Percentiles rank a stretch among this genome's conserved stretches.
phyloP scores from a whole-genome alignment of 2,797 vertebrate genomes.

The Hydrocynus forskahlii region DNA sequence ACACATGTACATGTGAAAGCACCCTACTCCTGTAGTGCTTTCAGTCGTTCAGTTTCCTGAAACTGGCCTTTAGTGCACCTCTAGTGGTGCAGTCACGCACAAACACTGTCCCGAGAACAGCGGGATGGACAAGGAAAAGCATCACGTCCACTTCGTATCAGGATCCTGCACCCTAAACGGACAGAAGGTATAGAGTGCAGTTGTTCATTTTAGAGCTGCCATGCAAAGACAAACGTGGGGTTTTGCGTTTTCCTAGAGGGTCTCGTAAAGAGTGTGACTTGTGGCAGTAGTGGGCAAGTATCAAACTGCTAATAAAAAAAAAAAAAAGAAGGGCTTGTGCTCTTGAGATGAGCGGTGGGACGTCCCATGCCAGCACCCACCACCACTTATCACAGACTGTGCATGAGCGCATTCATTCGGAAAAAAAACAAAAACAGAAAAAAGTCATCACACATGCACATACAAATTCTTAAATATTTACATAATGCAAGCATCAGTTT shows the following conservation, averaged over 20 bases:
- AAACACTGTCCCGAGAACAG: constrained; percentile 61
- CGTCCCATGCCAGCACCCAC: constrained; percentile 46
- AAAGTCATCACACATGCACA: constrained; percentile 66
- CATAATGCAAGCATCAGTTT: constrained; percentile 70
- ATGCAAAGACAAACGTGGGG: constrained; percentile 52
- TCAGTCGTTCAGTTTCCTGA: constrained; percentile 57
- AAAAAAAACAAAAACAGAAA: constrained; percentile 38
- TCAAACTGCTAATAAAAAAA: constrained; percentile 57
- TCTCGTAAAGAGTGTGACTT: constrained; percentile 49
- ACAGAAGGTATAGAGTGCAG: constrained; percentile 16
- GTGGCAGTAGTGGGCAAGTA: constrained; percentile 70
- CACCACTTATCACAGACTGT: constrained; percentile 53
- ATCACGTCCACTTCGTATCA: constrained; percentile 39
- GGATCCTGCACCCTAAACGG: constrained; percentile 9
- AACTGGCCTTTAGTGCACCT: constrained; percentile 71
- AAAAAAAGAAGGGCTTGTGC: constrained; percentile 73
- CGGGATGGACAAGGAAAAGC: constrained; percentile 43
- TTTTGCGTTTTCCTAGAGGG: constrained; percentile 26
- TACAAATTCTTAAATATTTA: constrained; percentile 78
- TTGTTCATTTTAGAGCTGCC: constrained; percentile 54
- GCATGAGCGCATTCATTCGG: constrained; percentile 57
- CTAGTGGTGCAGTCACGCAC: constrained; percentile 53
- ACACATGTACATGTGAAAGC: constrained; percentile 70
- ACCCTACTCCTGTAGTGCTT: constrained; percentile 58
- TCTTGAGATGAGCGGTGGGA: constrained; percentile 69